Evolutionary conservation across 2,113 vertebrate species (phyloP).

Genomic region (Triplophysa siluroides): DNA sequence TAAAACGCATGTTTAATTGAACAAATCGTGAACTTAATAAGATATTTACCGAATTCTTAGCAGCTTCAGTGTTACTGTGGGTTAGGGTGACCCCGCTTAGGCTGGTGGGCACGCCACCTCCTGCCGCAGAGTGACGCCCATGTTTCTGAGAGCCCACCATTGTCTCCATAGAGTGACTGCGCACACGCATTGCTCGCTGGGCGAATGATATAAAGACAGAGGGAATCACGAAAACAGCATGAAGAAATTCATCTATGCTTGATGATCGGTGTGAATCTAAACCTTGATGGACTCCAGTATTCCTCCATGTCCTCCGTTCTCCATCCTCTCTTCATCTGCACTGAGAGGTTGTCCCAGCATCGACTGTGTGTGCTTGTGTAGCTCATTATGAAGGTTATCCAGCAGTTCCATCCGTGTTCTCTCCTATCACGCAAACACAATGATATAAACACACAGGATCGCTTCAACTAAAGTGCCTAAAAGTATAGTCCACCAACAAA

Average conservation of each 20-base stretch:
- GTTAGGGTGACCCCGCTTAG: constrained; percentile 85
- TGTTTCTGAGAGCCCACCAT: constrained; percentile 86
- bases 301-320: constrained; percentile 90
- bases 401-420: constrained; percentile 86
- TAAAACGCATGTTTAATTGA: background rate
- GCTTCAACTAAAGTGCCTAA: no score
- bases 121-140: constrained; percentile 49
- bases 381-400: constrained; percentile 88
- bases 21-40: background rate
- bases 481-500: no score
- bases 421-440: constrained; percentile 72
- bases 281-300: constrained; percentile 97
- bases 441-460: background rate
- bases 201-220: background rate
- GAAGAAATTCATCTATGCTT: background rate
- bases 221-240: background rate
- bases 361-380: constrained; percentile 84
- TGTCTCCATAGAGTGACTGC: constrained; percentile 96
- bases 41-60: constrained; percentile 69
- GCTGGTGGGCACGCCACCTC: constrained; percentile 80
- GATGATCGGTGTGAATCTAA: constrained; percentile 15
- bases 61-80: constrained; percentile 77
- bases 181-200: constrained; percentile 91
- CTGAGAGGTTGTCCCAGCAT: constrained; percentile 84
- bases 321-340: constrained; percentile 85